phyloP scores from a whole-genome alignment of 2,113 vertebrate species.

The Lagopus leucura region DNA sequence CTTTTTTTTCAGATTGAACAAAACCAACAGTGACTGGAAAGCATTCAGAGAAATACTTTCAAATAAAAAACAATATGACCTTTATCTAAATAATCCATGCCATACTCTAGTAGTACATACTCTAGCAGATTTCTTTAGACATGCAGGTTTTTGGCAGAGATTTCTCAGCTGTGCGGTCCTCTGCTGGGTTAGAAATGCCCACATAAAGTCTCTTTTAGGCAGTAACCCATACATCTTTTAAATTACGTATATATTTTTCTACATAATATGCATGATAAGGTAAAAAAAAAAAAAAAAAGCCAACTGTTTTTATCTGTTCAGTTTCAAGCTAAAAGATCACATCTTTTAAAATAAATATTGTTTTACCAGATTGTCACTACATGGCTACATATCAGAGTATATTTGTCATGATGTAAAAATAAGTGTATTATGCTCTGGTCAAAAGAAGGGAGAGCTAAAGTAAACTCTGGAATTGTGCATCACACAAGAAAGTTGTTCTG shows the following conservation, averaged over 20 bases:
- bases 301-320: background rate
- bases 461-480: background rate
- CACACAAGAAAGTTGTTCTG: background rate
- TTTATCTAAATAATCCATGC: background rate
- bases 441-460: background rate
- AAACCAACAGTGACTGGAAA: background rate
- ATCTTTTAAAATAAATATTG: background rate
- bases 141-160: background rate
- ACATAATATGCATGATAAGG: background rate
- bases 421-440: accelerated
- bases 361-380: background rate
- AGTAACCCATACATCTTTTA: background rate
- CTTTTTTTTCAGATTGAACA: background rate
- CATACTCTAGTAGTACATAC: background rate
- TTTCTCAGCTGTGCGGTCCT: background rate
- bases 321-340: background rate
- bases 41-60: background rate
- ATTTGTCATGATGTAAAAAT: background rate
- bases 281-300: background rate
- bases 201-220: background rate
- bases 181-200: background rate
- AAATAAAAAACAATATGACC: background rate
- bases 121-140: background rate
- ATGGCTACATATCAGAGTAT: background rate
- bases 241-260: background rate